These are phyloP conservation scores for Mirounga angustirostris DNA, from an alignment of 2,113 vertebrate species.

Conservation along the genomic window DNA sequence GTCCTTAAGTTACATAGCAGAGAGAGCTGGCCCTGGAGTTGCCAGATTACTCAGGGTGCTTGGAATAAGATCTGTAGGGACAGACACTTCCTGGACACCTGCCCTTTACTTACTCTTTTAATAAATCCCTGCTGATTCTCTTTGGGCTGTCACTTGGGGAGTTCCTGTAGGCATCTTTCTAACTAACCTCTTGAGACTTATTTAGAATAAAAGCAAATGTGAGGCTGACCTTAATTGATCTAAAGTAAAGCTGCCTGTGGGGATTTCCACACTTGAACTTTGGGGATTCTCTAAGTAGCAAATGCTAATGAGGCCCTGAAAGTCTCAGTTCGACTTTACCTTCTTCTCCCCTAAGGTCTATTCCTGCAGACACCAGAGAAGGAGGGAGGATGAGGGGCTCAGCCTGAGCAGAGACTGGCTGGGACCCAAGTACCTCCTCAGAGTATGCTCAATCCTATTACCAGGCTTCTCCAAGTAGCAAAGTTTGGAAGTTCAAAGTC, in stretches of 20 bases:
- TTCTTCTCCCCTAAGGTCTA: background rate
- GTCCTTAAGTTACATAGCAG: background rate
- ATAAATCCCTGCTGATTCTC: constrained; percentile 48
- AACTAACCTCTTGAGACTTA: constrained; percentile 68
- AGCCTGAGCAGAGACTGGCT: background rate
- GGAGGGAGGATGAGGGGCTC: background rate
- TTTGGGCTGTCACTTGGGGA: constrained; percentile 28
- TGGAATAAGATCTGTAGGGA: constrained; percentile 14
- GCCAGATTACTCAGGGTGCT: constrained; percentile 14
- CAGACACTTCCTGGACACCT: background rate
- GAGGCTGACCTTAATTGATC: constrained; percentile 48
- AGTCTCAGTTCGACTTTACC: background rate
- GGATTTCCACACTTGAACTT: constrained; percentile 60
- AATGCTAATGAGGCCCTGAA: constrained; percentile 65
- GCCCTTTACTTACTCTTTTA: constrained; percentile 36
- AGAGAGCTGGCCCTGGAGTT: background rate
- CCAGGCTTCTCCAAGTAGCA: constrained; percentile 5
- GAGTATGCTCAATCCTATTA: background rate
- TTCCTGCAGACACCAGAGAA: background rate
- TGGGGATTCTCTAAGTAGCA: constrained; percentile 25
- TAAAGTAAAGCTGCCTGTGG: constrained; percentile 48
- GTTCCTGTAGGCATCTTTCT: constrained; percentile 13
- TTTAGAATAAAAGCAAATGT: constrained; percentile 63
- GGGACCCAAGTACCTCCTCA: background rate
- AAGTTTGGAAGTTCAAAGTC: constrained; percentile 65